Evolutionary conservation across 2,113 vertebrate species (phyloP).

Genomic region (Crotalus horridus): DNA sequence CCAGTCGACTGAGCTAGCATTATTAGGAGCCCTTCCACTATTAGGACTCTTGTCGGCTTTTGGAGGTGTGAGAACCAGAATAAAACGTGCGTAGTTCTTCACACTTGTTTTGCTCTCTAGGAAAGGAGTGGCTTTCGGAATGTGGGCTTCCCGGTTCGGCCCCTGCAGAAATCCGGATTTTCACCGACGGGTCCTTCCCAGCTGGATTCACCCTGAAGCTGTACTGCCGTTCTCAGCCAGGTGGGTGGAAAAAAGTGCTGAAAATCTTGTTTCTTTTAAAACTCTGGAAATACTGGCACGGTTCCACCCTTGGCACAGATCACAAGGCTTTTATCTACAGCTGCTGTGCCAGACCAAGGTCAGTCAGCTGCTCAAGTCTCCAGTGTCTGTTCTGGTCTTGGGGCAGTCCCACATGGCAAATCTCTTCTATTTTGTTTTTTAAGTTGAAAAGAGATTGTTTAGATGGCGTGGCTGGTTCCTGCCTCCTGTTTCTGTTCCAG

Average conservation of each 20-base stretch:
- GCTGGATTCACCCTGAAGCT: conserved; percentile 60
- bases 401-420: background rate
- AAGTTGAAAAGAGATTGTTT: background rate
- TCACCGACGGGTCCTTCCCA: conserved; percentile 61
- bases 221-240: conserved; percentile 58
- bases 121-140: conserved; percentile 36
- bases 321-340: background rate
- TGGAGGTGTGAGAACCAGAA: background rate
- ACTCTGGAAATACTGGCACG: background rate
- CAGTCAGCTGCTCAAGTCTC: background rate
- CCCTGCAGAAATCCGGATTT: conserved; percentile 58
- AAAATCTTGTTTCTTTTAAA: background rate
- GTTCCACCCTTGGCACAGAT: background rate
- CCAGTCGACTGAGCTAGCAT: no score
- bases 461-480: background rate
- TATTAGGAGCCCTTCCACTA: no score
- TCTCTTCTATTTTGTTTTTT: background rate
- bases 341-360: background rate
- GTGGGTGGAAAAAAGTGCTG: background rate
- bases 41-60: background rate
- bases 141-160: conserved; percentile 28
- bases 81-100: background rate
- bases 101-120: background rate
- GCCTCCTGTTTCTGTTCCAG: background rate
- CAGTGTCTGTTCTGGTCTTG: background rate